Percentiles rank a stretch among this genome's conserved stretches.
Conservation (phyloP, 2,797 vertebrate species). For the Siniperca scherzeri region DNA sequence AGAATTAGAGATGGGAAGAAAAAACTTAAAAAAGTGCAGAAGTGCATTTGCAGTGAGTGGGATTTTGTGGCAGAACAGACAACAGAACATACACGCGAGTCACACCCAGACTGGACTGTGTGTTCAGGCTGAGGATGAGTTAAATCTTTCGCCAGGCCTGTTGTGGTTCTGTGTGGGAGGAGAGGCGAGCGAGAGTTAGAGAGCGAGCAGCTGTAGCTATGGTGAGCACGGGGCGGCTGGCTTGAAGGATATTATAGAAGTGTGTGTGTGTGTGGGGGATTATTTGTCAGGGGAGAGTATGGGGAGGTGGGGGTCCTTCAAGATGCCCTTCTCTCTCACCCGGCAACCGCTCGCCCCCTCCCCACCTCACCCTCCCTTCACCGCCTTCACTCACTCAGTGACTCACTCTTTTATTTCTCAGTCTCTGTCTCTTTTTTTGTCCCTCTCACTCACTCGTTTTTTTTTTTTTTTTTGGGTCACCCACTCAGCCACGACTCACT, state of each 20-base stretch:
- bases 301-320: conserved; percentile 79
- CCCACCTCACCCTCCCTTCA: conserved; percentile 39
- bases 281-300: conserved; percentile 70
- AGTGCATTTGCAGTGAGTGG: conserved; percentile 6
- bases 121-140: conserved; percentile 74
- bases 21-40: conserved; percentile 7
- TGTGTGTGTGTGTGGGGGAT: conserved; percentile 29
- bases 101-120: conserved; percentile 21
- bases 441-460: conserved; percentile 44
- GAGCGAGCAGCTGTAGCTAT: conserved; percentile 82
- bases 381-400: conserved; percentile 68
- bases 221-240: conserved; percentile 83
- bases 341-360: conserved; percentile 78
- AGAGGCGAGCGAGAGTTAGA: conserved; percentile 73
- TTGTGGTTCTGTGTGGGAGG: conserved; percentile 84
- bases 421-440: conserved; percentile 65
- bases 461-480: conserved; percentile 49
- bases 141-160: conserved; percentile 79
- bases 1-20: neutral
- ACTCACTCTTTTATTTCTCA: conserved; percentile 71
- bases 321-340: conserved; percentile 87
- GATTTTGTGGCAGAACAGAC: conserved; percentile 15
- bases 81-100: conserved; percentile 1
- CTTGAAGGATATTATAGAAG: conserved; percentile 80
- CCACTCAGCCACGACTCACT: conserved; percentile 72